Conservation (phyloP, 2,113 vertebrate species). For the Brienomyrus longianalis region DNA sequence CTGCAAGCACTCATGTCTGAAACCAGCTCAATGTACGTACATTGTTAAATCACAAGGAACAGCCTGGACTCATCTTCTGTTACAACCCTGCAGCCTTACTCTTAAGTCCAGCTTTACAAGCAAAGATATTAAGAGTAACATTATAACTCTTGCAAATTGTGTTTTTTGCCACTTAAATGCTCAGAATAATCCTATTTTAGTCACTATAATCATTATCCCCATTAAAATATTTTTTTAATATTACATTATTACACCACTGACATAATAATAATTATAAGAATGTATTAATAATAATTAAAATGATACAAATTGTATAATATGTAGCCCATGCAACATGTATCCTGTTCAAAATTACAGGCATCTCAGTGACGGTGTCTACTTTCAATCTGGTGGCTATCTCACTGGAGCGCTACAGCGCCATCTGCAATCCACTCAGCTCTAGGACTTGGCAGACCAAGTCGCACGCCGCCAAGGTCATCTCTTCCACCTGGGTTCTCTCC, state of each 20-base stretch:
- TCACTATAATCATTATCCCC: neutral
- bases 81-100: neutral
- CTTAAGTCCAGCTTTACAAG: neutral
- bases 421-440: conserved; percentile 89
- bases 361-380: conserved; percentile 91
- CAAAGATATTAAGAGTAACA: neutral
- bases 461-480: conserved; percentile 87
- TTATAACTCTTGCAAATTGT: neutral
- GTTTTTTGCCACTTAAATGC: neutral
- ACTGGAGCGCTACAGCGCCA: conserved; percentile 91
- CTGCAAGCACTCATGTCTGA: conserved; percentile 22
- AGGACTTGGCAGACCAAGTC: conserved; percentile 94
- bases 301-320: neutral
- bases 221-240: neutral
- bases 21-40: neutral
- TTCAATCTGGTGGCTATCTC: conserved; percentile 96
- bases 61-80: neutral
- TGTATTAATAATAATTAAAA: neutral
- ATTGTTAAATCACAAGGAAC: neutral
- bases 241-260: neutral
- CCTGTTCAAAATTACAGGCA: conserved; percentile 55
- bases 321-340: neutral
- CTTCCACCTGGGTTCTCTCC: conserved; percentile 81
- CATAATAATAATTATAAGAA: neutral
- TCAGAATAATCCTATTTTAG: neutral